Evolutionary conservation across 2,888 invertebrate species (phyloP).

Genomic region (Xanthia icteritia): DNA sequence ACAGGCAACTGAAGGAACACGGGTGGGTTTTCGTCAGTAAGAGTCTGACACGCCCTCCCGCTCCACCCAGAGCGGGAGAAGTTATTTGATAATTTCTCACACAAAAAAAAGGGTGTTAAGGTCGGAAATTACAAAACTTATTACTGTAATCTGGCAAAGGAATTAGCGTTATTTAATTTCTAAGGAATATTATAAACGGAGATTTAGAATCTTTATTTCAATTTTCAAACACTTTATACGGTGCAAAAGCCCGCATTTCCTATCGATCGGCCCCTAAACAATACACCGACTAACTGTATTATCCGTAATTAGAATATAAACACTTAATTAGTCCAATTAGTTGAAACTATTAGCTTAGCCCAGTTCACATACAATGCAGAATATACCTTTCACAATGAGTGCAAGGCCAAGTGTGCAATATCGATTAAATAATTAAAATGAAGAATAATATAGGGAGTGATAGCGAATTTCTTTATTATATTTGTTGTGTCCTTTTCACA

Average conservation of each 20-base stretch:
- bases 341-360: neutral
- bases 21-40: no score
- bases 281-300: neutral
- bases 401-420: neutral
- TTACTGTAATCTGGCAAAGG: neutral
- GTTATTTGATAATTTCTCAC: no score
- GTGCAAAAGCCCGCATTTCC: neutral
- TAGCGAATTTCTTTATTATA: no score
- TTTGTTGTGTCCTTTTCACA: no score
- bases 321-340: neutral
- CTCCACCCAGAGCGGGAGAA: no score
- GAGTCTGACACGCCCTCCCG: no score
- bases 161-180: neutral
- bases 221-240: neutral
- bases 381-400: neutral
- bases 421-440: constrained; percentile 1
- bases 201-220: neutral
- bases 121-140: no score
- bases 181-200: neutral
- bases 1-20: no score
- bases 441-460: neutral
- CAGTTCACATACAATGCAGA: neutral
- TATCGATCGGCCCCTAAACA: constrained; percentile 4
- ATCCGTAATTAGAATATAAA: constrained; percentile 17
- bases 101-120: no score